Percentiles rank a stretch among this genome's conserved stretches.
Conservation (phyloP, 2,113 vertebrate genomes). For the Ciconia maguari region DNA sequence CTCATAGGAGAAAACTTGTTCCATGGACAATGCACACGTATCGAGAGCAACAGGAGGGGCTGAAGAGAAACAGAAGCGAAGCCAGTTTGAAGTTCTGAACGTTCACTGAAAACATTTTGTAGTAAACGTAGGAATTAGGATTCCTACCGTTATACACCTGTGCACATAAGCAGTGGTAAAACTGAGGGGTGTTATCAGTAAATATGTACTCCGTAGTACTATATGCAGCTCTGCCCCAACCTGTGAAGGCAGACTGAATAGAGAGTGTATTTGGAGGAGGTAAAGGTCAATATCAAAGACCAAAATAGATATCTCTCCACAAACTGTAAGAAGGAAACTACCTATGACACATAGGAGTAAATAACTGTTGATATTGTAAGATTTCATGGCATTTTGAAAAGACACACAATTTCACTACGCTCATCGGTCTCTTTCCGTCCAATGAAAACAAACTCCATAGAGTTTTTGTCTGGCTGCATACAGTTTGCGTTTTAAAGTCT, state of each 20-base stretch:
- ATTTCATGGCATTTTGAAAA: not conserved
- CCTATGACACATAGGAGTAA: not conserved
- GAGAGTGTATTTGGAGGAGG: not conserved
- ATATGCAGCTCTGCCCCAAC: not conserved
- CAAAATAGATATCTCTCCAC: not conserved
- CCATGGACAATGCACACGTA: not conserved
- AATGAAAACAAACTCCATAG: not conserved
- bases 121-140: not conserved
- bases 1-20: not conserved
- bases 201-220: fast-evolving
- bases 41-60: fast-evolving
- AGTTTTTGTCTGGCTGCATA: not conserved
- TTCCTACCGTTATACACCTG: not conserved
- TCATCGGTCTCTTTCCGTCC: not conserved
- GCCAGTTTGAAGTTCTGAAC: not conserved
- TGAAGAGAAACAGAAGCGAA: not conserved
- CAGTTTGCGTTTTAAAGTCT: not conserved
- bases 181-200: not conserved
- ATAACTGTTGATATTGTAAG: not conserved
- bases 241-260: not conserved
- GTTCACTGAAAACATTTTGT: not conserved
- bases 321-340: not conserved
- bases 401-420: not conserved
- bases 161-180: not conserved
- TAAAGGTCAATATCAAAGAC: not conserved